Evolutionary conservation across 1,140 invertebrate species (phyloP).

Genomic region (Helicoverpa armigera): DNA sequence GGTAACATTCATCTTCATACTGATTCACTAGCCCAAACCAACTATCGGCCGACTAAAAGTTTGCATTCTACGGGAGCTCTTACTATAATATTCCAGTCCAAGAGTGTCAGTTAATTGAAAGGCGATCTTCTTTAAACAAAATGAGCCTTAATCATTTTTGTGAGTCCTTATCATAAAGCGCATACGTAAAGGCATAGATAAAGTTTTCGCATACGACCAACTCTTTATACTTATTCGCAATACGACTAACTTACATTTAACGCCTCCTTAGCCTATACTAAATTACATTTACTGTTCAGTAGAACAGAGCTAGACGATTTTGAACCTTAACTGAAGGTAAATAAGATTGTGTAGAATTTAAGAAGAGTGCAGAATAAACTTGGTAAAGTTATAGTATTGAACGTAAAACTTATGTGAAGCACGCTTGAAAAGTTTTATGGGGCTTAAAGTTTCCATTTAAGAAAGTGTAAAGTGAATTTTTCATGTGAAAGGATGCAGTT

Average conservation of each 20-base stretch:
- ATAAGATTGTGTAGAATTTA: slow-evolving; percentile 41
- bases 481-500: slow-evolving; percentile 60
- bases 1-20: no score
- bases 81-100: no score
- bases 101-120: no score
- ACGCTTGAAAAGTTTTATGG: slow-evolving; percentile 82
- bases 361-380: slow-evolving; percentile 25
- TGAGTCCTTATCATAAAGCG: slow-evolving; percentile 51
- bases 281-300: slow-evolving; percentile 24
- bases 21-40: no score
- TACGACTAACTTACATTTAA: slow-evolving; percentile 68
- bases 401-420: slow-evolving; percentile 82
- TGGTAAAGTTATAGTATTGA: slow-evolving; percentile 64
- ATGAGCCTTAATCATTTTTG: no score
- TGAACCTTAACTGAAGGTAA: slow-evolving; percentile 29
- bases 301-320: slow-evolving; percentile 31
- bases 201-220: slow-evolving; percentile 64
- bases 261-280: slow-evolving; percentile 62
- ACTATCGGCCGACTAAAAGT: no score
- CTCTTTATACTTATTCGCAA: slow-evolving; percentile 70
- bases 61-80: no score
- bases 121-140: no score
- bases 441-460: slow-evolving; percentile 78
- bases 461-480: slow-evolving; percentile 78
- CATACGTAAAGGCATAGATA: slow-evolving; percentile 53